Evolutionary conservation across 1,140 invertebrate species (phyloP).

Genomic region (Druon quercuslanigerum): DNA sequence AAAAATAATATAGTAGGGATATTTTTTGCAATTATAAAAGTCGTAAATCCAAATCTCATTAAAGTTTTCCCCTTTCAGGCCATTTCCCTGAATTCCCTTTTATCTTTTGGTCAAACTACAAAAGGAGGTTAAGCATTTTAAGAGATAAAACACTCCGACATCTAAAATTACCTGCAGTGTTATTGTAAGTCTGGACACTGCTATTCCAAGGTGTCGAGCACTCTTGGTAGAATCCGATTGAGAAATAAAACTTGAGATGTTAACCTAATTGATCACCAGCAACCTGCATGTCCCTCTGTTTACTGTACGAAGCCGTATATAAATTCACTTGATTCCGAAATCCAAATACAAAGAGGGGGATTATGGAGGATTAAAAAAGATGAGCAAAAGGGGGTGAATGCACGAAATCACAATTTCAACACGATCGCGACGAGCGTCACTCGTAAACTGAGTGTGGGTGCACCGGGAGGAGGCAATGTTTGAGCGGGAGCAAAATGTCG

Average conservation of each 20-base stretch:
- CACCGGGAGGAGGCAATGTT: conserved; percentile 52
- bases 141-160: neutral
- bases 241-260: conserved; percentile 24
- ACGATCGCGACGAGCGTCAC: conserved; percentile 58
- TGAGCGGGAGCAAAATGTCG: conserved; percentile 51
- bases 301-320: neutral
- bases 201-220: conserved; percentile 21
- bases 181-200: conserved; percentile 13
- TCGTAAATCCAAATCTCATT: too few species aligned
- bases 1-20: too few species aligned
- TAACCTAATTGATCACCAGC: conserved; percentile 23
- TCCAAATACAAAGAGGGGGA: neutral
- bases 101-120: neutral
- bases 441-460: conserved; percentile 62
- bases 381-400: conserved; percentile 31
- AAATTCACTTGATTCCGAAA: conserved; percentile 2
- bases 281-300: neutral
- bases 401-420: conserved; percentile 37
- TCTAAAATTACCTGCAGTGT: conserved; percentile 23
- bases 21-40: too few species aligned
- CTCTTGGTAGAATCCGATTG: conserved; percentile 27
- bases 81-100: neutral
- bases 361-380: neutral
- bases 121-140: conserved; percentile 13
- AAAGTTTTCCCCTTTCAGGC: neutral